A percentile compares a stretch with the other conserved stretches of the same genome.
Evolutionary conservation across 2,113 vertebrate species (phyloP).

Genomic region (Otocyon megalotis): DNA sequence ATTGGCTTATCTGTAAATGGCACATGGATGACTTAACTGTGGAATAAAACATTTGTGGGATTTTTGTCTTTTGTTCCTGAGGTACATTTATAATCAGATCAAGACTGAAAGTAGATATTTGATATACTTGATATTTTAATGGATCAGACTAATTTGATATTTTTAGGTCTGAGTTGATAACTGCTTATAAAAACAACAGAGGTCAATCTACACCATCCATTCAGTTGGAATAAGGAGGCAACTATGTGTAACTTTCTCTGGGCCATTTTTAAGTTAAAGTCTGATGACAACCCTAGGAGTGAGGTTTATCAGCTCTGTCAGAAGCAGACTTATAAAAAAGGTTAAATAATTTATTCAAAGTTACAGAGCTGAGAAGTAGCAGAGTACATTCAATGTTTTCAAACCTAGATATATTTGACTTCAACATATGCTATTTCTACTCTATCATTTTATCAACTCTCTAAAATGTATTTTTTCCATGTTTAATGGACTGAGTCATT

Average conservation of each 20-base stretch:
- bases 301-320: neutral
- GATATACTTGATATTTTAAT: neutral
- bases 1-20: neutral
- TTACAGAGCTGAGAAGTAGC: neutral
- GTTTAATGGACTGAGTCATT: neutral
- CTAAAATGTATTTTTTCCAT: neutral
- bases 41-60: neutral
- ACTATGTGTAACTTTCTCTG: neutral
- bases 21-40: neutral
- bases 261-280: neutral
- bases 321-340: neutral
- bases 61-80: neutral
- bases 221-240: neutral
- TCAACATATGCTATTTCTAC: neutral
- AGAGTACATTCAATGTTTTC: neutral
- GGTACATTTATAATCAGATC: neutral
- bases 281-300: neutral
- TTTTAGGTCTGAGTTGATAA: neutral
- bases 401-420: neutral
- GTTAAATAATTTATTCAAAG: constrained; percentile 7
- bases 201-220: neutral
- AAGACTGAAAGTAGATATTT: neutral
- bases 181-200: neutral
- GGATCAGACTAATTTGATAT: constrained; percentile 7
- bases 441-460: neutral